These are phyloP conservation scores for Hipparchia semele DNA, from an alignment of 2,888 invertebrate genomes.

Conservation along the genomic window DNA sequence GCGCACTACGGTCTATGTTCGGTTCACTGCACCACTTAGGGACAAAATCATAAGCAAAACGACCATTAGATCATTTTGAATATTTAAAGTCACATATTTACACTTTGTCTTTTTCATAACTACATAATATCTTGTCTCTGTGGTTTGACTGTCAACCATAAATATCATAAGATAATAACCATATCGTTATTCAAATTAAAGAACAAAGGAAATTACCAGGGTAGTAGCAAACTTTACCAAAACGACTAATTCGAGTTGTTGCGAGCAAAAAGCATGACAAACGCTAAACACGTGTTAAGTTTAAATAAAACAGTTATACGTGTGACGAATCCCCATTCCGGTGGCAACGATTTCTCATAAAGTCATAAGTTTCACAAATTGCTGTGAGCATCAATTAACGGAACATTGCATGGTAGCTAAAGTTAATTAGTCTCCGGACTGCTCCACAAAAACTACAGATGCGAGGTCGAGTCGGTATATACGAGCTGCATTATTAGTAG, in stretches of 20 bases:
- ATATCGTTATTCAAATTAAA: neutral
- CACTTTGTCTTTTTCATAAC: neutral
- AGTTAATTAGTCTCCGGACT: slow-evolving; percentile 72
- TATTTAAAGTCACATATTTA: slow-evolving; percentile 33
- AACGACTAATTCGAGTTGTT: neutral
- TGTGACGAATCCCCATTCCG: slow-evolving; percentile 34
- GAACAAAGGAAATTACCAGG: neutral
- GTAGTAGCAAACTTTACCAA: neutral
- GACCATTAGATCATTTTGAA: slow-evolving; percentile 34
- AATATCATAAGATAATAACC: too few relatives aligned
- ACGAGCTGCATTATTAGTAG: slow-evolving; percentile 75
- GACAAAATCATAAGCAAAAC: slow-evolving; percentile 16
- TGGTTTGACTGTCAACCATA: neutral
- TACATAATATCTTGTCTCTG: neutral
- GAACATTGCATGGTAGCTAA: slow-evolving; percentile 64
- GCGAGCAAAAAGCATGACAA: slow-evolving; percentile 20
- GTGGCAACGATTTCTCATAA: slow-evolving; percentile 47
- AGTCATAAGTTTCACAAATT: slow-evolving; percentile 49
- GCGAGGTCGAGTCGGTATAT: slow-evolving; percentile 57
- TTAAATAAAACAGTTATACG: slow-evolving; percentile 15
- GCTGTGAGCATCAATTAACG: slow-evolving; percentile 74
- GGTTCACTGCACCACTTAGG: slow-evolving; percentile 46
- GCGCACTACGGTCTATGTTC: slow-evolving; percentile 53
- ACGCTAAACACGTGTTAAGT: slow-evolving; percentile 21
- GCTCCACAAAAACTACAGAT: slow-evolving; percentile 78